Percentiles rank a stretch among this genome's conserved stretches.
Conservation (phyloP, 64 coral and sea anemone genomes). For the Catalaphyllia jardinei region DNA sequence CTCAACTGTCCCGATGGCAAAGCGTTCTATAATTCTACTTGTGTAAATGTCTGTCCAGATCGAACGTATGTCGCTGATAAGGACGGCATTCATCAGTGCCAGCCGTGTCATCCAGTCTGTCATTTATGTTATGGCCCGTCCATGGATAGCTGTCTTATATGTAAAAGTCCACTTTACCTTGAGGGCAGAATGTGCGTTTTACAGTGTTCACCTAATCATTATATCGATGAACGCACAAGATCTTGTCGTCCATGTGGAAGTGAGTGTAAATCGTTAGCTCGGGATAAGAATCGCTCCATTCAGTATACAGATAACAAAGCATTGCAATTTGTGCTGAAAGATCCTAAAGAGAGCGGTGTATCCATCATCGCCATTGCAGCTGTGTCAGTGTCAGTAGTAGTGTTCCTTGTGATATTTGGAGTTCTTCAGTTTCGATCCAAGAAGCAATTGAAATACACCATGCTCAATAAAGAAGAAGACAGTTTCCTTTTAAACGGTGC, state of each 20-base stretch:
- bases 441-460: conserved; percentile 14
- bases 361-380: conserved; percentile 30
- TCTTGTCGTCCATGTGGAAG: conserved; percentile 49
- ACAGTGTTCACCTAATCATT: conserved; percentile 68
- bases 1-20: conserved; percentile 66
- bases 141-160: conserved; percentile 51
- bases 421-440: conserved; percentile 53
- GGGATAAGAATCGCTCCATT: conserved; percentile 38
- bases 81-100: conserved; percentile 50
- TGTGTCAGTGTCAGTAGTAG: conserved; percentile 18
- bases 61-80: conserved; percentile 29
- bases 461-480: background rate
- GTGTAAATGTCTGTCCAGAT: conserved; percentile 72
- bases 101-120: conserved; percentile 80
- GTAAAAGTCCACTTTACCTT: conserved; percentile 66
- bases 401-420: conserved; percentile 61
- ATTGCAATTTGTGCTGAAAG: conserved; percentile 19
- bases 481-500: conserved; percentile 36
- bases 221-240: background rate
- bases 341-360: conserved; percentile 1
- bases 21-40: conserved; percentile 68
- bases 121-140: conserved; percentile 63
- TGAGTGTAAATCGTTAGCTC: background rate
- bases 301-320: conserved; percentile 26
- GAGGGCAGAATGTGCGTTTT: conserved; percentile 75